Percentiles rank a stretch among this genome's conserved stretches.
phyloP scores from a whole-genome alignment of 2,888 invertebrate genomes.

The Catonia carolina region DNA sequence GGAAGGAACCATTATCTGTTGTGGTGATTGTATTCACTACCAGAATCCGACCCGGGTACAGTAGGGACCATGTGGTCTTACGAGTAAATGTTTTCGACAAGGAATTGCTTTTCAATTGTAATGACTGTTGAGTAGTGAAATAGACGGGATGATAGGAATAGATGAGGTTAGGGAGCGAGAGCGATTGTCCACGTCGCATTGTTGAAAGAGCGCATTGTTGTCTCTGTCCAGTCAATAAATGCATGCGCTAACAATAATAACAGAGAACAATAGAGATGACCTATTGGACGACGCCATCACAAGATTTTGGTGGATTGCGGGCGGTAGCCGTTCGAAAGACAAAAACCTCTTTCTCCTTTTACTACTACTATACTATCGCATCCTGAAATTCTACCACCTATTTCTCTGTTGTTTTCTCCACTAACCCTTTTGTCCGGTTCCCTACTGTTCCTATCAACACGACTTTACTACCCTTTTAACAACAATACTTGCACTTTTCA shows the following conservation, averaged over 20 bases:
- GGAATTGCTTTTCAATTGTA: slow-evolving; percentile 10
- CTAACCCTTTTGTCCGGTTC: too few species aligned
- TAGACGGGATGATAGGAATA: too few species aligned
- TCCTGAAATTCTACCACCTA: too few species aligned
- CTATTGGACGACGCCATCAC: slow-evolving; percentile 15
- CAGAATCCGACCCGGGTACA: too few species aligned
- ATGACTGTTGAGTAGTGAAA: neutral
- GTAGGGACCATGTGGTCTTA: too few species aligned
- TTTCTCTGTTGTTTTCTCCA: too few species aligned
- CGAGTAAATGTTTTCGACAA: neutral
- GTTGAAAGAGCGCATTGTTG: slow-evolving; percentile 30
- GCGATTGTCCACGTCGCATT: slow-evolving; percentile 31
- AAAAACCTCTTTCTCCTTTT: neutral
- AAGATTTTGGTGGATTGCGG: slow-evolving; percentile 14
- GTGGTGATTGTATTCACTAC: too few species aligned
- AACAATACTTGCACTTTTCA: too few species aligned
- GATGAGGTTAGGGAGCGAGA: slow-evolving; percentile 17
- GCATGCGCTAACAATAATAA: slow-evolving; percentile 31
- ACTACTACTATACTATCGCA: neutral
- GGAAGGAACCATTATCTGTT: too few species aligned
- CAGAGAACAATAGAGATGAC: slow-evolving; percentile 21
- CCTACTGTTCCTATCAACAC: too few species aligned
- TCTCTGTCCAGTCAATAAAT: slow-evolving; percentile 34
- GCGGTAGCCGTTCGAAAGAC: neutral
- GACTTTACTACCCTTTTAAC: too few species aligned